These are phyloP conservation scores for Reticulitermes speratus DNA, from an alignment of 1,140 invertebrate genomes.

Conservation along the genomic window DNA sequence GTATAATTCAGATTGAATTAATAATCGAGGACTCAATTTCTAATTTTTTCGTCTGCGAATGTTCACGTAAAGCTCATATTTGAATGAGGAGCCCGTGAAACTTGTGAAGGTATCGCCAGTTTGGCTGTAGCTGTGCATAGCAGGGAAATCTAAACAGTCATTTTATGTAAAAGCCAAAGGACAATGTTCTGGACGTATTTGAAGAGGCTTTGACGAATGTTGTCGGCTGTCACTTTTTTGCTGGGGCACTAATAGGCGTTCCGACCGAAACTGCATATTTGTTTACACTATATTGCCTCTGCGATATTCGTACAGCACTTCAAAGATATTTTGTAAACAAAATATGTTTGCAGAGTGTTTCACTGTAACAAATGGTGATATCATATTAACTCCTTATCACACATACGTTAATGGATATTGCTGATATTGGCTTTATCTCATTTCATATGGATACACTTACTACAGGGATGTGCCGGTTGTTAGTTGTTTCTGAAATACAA, in stretches of 20 bases:
- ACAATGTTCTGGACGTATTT: not conserved
- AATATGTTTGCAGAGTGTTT: not conserved
- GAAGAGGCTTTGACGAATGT: not conserved
- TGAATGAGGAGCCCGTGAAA: too few relatives aligned
- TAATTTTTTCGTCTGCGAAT: too few relatives aligned
- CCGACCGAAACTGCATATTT: not conserved
- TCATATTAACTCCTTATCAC: not conserved
- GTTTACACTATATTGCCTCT: not conserved
- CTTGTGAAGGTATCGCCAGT: too few relatives aligned
- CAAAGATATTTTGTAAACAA: not conserved
- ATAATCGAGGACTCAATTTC: too few relatives aligned
- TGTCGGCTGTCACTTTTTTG: not conserved
- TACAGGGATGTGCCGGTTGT: too few relatives aligned
- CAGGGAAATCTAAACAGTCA: not conserved
- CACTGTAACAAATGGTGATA: not conserved
- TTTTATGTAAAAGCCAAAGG: not conserved
- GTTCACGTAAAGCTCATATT: too few relatives aligned
- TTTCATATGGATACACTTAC: too few relatives aligned
- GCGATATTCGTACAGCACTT: constrained; percentile 43
- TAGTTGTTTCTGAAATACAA: too few relatives aligned
- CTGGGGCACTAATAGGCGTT: not conserved
- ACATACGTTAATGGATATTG: too few relatives aligned
- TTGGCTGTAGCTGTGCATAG: too few relatives aligned
- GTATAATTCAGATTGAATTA: too few relatives aligned
- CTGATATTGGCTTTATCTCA: too few relatives aligned